Conservation (phyloP, 2,888 invertebrate species). For the Drosophila kambysellisi region DNA sequence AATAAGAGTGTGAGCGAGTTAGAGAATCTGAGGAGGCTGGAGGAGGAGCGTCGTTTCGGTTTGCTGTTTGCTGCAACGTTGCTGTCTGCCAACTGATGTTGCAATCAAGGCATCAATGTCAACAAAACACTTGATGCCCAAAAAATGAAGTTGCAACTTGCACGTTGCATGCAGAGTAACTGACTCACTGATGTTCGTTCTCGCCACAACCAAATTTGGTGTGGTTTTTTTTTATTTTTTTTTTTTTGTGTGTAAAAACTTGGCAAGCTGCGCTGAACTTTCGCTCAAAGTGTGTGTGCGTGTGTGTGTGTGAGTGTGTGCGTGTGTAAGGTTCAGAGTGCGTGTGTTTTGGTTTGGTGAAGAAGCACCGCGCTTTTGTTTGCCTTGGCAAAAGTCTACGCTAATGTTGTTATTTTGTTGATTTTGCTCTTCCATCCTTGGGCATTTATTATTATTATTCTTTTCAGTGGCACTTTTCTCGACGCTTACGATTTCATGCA, state of each 20-base stretch:
- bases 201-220: slow-evolving; percentile 34
- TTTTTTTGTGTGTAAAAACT: slow-evolving; percentile 34
- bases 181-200: background rate
- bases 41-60: slow-evolving; percentile 4
- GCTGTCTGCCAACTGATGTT: slow-evolving; percentile 22
- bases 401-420: slow-evolving; percentile 64
- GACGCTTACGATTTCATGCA: slow-evolving; percentile 19
- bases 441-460: slow-evolving; percentile 17
- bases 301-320: background rate
- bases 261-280: slow-evolving; percentile 49
- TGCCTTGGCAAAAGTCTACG: slow-evolving; percentile 37
- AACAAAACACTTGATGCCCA: slow-evolving; percentile 50
- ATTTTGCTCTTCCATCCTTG: slow-evolving; percentile 39
- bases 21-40: background rate
- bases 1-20: background rate
- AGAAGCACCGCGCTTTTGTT: slow-evolving; percentile 42
- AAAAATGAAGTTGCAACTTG: slow-evolving; percentile 31
- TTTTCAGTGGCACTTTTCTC: slow-evolving; percentile 33
- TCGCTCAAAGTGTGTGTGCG: slow-evolving; percentile 14
- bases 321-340: slow-evolving; percentile 15
- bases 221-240: slow-evolving; percentile 8
- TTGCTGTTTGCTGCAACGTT: slow-evolving; percentile 1
- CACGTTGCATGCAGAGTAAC: slow-evolving; percentile 11
- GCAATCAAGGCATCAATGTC: slow-evolving; percentile 56
- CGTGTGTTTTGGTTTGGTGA: slow-evolving; percentile 33